phyloP scores from a whole-genome alignment of 2,797 vertebrate genomes.

The Poeciliopsis paucimaculata region DNA sequence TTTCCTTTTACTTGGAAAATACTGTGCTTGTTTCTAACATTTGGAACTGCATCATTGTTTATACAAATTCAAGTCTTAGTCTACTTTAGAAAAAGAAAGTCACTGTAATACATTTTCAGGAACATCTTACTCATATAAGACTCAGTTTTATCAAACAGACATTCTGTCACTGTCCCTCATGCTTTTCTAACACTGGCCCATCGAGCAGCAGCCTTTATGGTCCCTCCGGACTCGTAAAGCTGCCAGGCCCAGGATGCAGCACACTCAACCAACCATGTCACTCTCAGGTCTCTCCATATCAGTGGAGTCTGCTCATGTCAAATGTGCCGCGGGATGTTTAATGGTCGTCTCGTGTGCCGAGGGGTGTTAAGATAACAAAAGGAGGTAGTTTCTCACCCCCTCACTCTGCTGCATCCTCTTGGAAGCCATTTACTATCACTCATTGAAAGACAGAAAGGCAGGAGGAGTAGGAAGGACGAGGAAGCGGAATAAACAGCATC shows the following conservation, averaged over 20 bases:
- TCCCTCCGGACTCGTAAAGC: slow-evolving; percentile 70
- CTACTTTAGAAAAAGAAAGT: slow-evolving; percentile 8
- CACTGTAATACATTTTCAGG: slow-evolving; percentile 13
- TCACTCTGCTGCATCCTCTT: slow-evolving; percentile 42
- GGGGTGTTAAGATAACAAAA: slow-evolving; percentile 71
- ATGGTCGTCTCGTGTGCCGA: slow-evolving; percentile 57
- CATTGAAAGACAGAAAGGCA: slow-evolving; percentile 54
- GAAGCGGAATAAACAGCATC: slow-evolving; percentile 53
- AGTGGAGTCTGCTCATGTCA: slow-evolving; percentile 55
- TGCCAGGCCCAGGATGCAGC: slow-evolving; percentile 66
- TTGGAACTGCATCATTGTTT: neutral
- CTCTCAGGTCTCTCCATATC: slow-evolving; percentile 55
- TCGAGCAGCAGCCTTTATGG: slow-evolving; percentile 57
- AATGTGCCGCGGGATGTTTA: slow-evolving; percentile 57
- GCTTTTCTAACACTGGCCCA: slow-evolving; percentile 70
- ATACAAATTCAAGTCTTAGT: neutral
- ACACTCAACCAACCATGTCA: slow-evolving; percentile 54
- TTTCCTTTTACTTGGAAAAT: neutral
- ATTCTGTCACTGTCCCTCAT: slow-evolving; percentile 64
- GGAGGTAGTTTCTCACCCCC: slow-evolving; percentile 56
- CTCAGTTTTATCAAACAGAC: slow-evolving; percentile 64
- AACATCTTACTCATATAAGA: slow-evolving; percentile 57
- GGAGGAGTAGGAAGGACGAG: slow-evolving; percentile 46
- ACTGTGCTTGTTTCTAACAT: neutral
- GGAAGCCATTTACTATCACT: slow-evolving; percentile 64